Evolutionary conservation across 2,113 vertebrate species (phyloP).

Genomic region (Perca flavescens): DNA sequence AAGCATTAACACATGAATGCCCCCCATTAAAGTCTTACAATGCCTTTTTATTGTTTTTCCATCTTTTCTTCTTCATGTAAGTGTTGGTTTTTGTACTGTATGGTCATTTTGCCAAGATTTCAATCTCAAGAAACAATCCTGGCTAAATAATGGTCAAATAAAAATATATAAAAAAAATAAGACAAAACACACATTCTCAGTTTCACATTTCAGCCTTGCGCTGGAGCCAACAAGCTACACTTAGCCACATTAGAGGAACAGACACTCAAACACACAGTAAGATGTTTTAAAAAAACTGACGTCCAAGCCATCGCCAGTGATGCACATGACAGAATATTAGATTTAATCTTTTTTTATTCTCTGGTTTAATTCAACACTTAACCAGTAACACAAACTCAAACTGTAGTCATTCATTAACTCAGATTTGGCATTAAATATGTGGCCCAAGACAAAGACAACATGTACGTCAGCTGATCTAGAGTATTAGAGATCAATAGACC

Average conservation of each 20-base stretch:
- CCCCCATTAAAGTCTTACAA: neutral
- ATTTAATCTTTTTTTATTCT: slow-evolving; percentile 22
- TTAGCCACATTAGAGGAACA: neutral
- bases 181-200: slow-evolving; percentile 1
- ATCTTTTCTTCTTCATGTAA: neutral
- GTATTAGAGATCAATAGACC: slow-evolving; percentile 12
- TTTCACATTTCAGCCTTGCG: neutral
- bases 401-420: slow-evolving; percentile 37
- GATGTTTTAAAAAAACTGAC: slow-evolving; percentile 32
- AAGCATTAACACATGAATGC: neutral
- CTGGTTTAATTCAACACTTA: slow-evolving; percentile 11
- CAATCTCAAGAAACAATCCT: slow-evolving; percentile 18
- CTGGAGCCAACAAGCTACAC: neutral
- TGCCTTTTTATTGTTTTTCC: slow-evolving; percentile 14
- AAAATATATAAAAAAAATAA: slow-evolving; percentile 1
- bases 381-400: neutral
- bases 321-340: slow-evolving; percentile 21
- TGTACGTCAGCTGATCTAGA: slow-evolving; percentile 19
- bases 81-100: neutral
- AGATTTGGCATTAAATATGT: slow-evolving; percentile 23
- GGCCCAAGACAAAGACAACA: slow-evolving; percentile 14
- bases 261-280: slow-evolving; percentile 22
- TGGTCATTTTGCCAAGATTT: slow-evolving; percentile 9
- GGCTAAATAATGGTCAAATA: slow-evolving; percentile 14
- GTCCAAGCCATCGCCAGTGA: slow-evolving; percentile 13